phyloP scores from a whole-genome alignment of 1,140 invertebrate species.

The Xylocopa sonorina region DNA sequence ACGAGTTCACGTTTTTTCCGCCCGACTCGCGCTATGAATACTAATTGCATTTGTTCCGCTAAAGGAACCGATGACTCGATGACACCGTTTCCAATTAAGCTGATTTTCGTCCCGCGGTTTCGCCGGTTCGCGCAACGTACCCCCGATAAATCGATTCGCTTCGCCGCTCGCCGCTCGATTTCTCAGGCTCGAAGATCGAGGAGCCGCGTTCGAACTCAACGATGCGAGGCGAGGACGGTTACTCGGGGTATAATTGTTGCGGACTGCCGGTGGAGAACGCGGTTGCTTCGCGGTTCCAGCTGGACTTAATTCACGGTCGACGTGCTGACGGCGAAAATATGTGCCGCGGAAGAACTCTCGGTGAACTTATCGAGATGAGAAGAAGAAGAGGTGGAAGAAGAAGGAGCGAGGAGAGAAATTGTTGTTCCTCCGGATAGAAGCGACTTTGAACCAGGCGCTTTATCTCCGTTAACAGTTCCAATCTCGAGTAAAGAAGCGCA shows the following conservation, averaged over 20 bases:
- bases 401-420: conserved; percentile 2
- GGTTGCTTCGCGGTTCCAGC: not conserved
- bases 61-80: conserved; percentile 30
- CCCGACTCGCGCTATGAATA: conserved; percentile 36
- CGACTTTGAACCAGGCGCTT: conserved; percentile 58
- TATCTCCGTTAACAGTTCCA: conserved; percentile 59
- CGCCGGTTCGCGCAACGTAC: conserved; percentile 50
- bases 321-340: conserved; percentile 14
- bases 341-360: conserved; percentile 19
- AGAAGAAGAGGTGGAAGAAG: not conserved
- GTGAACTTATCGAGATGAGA: conserved; percentile 30
- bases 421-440: conserved; percentile 47
- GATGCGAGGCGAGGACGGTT: not conserved
- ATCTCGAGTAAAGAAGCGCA: conserved; percentile 41
- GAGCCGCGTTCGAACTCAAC: not conserved
- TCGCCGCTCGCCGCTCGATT: no score
- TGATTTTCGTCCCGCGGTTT: not conserved
- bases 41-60: conserved; percentile 45
- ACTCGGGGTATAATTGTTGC: conserved; percentile 41
- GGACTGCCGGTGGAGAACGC: not conserved
- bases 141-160: no score
- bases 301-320: not conserved
- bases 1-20: conserved; percentile 51
- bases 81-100: conserved; percentile 40
- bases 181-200: conserved; percentile 48